Evolutionary conservation across 2,888 invertebrate genomes (phyloP).

Genomic region (Dynastes tityus): DNA sequence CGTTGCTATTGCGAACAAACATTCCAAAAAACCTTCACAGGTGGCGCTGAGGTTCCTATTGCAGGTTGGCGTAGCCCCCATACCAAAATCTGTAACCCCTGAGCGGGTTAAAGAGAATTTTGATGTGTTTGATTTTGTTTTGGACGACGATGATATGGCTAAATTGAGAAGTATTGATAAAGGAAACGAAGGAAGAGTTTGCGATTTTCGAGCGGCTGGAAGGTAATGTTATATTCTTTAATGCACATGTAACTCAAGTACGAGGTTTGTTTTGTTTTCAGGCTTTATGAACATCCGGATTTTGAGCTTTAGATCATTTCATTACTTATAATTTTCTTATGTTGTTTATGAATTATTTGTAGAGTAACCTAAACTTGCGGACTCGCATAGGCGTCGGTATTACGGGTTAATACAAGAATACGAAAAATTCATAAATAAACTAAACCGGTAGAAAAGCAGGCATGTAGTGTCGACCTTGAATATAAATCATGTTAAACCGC

Average conservation of each 20-base stretch:
- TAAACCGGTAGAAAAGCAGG: too few species aligned
- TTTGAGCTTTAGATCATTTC: constrained; percentile 7
- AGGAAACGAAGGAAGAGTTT: constrained; percentile 77
- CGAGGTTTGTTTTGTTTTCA: constrained; percentile 56
- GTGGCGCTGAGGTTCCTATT: constrained; percentile 80
- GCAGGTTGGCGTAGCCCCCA: constrained; percentile 81
- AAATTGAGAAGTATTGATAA: constrained; percentile 77
- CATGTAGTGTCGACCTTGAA: too few species aligned
- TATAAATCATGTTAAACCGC: too few species aligned
- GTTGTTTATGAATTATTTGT: too few species aligned
- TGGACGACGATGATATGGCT: constrained; percentile 77
- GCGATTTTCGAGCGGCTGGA: constrained; percentile 75
- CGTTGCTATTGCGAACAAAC: constrained; percentile 68
- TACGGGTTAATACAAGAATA: too few species aligned
- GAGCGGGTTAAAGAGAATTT: constrained; percentile 84
- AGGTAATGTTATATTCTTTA: constrained; percentile 76
- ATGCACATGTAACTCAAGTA: constrained; percentile 77
- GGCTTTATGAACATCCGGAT: constrained; percentile 78
- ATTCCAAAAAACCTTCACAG: constrained; percentile 83
- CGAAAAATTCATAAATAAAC: too few species aligned
- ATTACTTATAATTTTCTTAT: too few species aligned
- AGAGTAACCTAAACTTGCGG: too few species aligned
- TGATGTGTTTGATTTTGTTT: constrained; percentile 83
- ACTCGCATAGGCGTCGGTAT: too few species aligned
- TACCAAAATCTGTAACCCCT: constrained; percentile 89